Evolutionary conservation across 53 echinoderm and acorn worm species (phyloP), one percentile per base, ranked within the genome.

Genomic region (Crossaster papposus): DNA sequence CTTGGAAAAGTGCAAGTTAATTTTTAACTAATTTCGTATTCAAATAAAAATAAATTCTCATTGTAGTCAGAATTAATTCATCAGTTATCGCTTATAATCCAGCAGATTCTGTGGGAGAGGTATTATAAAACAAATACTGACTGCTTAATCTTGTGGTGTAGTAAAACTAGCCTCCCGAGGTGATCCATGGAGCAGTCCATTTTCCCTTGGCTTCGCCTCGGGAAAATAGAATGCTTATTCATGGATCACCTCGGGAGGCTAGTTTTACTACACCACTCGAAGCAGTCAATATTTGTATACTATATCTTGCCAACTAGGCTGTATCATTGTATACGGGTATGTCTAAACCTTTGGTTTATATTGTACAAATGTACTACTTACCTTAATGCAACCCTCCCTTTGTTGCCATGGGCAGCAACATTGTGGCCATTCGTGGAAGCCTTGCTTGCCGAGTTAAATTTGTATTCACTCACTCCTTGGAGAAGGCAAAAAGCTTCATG

Each of bases 371-470:
- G 22, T 37, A 22, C 23, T 34, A 32, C 30, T 77, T 77, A 77
- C 77, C 77, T 77, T 77, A 77, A 77, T 77, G 77, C 38, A 20
- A 37, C 34, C 77, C 77, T 77, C 34, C 77, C 77, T 37, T 77
- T 77, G 77, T 77, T 77, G 77, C 77, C 77, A 77, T 77, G 77
- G 77, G 34, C 38, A 77, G 77, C 30, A 15, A 36, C 38, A 36
- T 23, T 37, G 77, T 77, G 77, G 77, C 77, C 77, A 36, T 77
- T 30, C 77, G 34, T 34, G 38, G 36, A 77, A 77, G 77, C 77
- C 38, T 37, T 77, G 23, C 38, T 77, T 34, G 77, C 77, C 35
- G 77, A 77, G 77, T 77, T 77, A 35, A 77, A 77, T 37, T 77
- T 77, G 38, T 36, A 77, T 77, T 36, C 64, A 64, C 64, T 64